Conservation (phyloP, 2,113 vertebrate genomes). For the Telmatochromis sp. region DNA sequence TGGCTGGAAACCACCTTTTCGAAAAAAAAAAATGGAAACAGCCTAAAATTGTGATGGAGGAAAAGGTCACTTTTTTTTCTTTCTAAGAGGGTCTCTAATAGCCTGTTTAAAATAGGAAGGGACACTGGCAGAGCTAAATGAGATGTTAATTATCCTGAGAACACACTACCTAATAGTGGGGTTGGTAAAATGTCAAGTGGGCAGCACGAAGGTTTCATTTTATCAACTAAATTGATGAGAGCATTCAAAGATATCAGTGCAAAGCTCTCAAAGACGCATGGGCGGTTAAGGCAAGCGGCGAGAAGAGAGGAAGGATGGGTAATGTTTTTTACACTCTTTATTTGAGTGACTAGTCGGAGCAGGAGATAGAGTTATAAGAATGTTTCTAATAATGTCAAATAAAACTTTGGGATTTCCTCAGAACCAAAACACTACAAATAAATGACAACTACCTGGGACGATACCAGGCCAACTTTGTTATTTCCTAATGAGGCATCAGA, state of each 20-base stretch:
- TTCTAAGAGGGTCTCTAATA: no score
- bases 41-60: background rate
- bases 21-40: background rate
- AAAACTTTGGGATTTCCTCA: background rate
- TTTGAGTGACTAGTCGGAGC: accelerated
- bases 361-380: background rate
- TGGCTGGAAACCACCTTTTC: background rate
- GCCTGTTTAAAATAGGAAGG: background rate
- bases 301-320: background rate
- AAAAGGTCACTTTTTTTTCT: background rate
- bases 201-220: background rate
- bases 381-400: background rate
- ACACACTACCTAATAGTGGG: background rate
- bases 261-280: background rate
- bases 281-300: accelerated
- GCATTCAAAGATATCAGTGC: background rate
- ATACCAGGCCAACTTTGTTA: accelerated
- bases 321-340: background rate
- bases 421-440: background rate
- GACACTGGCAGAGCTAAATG: background rate
- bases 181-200: background rate
- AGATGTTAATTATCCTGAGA: background rate
- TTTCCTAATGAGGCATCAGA: background rate
- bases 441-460: background rate
- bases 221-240: background rate